phyloP scores from a whole-genome alignment of 2,113 vertebrate genomes.

The Centrocercus urophasianus region DNA sequence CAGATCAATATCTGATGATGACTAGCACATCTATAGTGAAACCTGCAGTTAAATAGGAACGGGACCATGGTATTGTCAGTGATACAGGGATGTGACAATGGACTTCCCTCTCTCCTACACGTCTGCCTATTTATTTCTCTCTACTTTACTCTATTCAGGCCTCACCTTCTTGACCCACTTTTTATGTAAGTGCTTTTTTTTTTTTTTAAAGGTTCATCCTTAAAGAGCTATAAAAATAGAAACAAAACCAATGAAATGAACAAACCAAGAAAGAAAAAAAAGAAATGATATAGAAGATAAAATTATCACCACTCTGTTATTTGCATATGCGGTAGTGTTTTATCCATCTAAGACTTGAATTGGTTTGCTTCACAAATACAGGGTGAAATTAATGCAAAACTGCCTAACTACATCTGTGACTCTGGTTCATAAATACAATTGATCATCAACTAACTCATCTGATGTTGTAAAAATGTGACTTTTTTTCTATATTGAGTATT shows the following conservation, averaged over 20 bases:
- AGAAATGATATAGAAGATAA: not conserved
- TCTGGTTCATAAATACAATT: not conserved
- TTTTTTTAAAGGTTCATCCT: not conserved
- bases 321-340: rapidly evolving
- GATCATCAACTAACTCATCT: rapidly evolving
- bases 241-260: too few species aligned
- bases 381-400: not conserved
- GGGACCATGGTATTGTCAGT: not conserved
- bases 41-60: not conserved
- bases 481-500: not conserved
- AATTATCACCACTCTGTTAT: not conserved
- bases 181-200: not conserved
- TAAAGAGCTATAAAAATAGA: not conserved
- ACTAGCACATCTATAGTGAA: not conserved
- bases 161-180: not conserved
- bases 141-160: not conserved
- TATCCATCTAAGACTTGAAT: not conserved
- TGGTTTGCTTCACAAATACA: not conserved
- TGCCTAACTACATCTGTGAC: not conserved
- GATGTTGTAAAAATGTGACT: not conserved
- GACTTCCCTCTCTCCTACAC: not conserved
- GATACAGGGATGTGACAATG: not conserved
- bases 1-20: not conserved
- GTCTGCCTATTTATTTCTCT: not conserved
- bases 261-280: not conserved